Evolutionary conservation across 2,797 vertebrate species (phyloP).

Genomic region (Trichosurus vulpecula): DNA sequence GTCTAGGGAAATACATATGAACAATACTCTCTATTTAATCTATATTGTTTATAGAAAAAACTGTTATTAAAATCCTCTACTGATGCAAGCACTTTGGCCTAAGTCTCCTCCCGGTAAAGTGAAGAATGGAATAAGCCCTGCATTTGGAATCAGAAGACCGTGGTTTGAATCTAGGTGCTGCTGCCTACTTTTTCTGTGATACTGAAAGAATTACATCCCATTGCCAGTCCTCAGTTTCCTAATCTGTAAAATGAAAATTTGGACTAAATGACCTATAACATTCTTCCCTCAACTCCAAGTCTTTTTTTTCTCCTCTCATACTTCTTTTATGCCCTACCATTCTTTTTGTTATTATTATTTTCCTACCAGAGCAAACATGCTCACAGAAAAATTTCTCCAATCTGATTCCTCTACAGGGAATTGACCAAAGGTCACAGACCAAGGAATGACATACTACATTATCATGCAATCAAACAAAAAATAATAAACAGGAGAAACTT

Average conservation of each 20-base stretch:
- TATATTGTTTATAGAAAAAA: conserved; percentile 71
- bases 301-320: conserved; percentile 44
- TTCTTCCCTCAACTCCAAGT: conserved; percentile 59
- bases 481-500: conserved; percentile 80
- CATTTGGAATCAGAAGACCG: neutral
- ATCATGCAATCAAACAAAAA: conserved; percentile 79
- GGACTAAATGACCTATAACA: neutral
- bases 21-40: conserved; percentile 54
- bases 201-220: neutral
- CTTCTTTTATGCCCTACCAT: conserved; percentile 27
- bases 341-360: conserved; percentile 75
- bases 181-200: neutral
- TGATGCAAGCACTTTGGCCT: conserved; percentile 66
- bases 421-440: conserved; percentile 66
- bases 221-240: neutral
- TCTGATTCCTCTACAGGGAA: conserved; percentile 64
- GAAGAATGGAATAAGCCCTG: neutral
- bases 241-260: neutral
- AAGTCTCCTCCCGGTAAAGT: neutral
- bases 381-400: conserved; percentile 61
- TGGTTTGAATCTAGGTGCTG: neutral
- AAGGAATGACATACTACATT: conserved; percentile 70
- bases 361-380: conserved; percentile 46
- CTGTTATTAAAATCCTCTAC: conserved; percentile 56
- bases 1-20: conserved; percentile 70